These are phyloP conservation scores for Buathra laborator DNA, from an alignment of 2,888 invertebrate species.

Conservation along the genomic window DNA sequence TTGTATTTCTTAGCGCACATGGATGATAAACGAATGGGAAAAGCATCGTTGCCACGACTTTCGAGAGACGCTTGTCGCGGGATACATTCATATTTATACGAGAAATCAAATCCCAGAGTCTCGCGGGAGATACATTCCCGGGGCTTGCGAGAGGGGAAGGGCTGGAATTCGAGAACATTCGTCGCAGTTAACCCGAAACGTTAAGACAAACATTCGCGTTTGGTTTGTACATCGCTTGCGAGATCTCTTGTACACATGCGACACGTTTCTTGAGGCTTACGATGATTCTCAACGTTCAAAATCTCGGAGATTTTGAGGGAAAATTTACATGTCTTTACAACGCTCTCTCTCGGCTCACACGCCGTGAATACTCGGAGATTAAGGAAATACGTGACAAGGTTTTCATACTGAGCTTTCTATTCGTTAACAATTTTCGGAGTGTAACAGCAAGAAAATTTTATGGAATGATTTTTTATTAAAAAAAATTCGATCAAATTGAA, in stretches of 20 bases:
- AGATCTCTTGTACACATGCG: slow-evolving; percentile 50
- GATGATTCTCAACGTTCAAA: slow-evolving; percentile 40
- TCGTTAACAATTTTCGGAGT: background rate
- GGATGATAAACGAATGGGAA: slow-evolving; percentile 1
- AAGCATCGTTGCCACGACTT: background rate
- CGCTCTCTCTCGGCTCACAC: slow-evolving; percentile 21
- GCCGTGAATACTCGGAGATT: slow-evolving; percentile 23
- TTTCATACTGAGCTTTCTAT: slow-evolving; percentile 10
- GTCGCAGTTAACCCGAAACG: slow-evolving; percentile 51
- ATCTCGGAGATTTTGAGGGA: slow-evolving; percentile 58
- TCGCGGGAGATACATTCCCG: slow-evolving; percentile 67
- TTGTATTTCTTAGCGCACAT: background rate
- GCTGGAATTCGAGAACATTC: background rate
- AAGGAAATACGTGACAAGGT: slow-evolving; percentile 9
- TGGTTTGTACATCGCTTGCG: slow-evolving; percentile 51
- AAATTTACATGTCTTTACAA: slow-evolving; percentile 75
- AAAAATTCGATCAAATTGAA: no score
- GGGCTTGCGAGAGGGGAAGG: slow-evolving; percentile 5
- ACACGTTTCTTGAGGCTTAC: slow-evolving; percentile 42
- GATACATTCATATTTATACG: slow-evolving; percentile 79
- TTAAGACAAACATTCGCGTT: slow-evolving; percentile 60
- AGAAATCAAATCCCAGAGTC: slow-evolving; percentile 77
- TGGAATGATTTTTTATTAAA: no score
- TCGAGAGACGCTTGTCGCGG: slow-evolving; percentile 1
- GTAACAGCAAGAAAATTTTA: no score